Percentiles rank a stretch among this genome's conserved stretches.
These are phyloP conservation scores for Eilema griseolum DNA, from an alignment of 2,888 invertebrate species.

Conservation along the genomic window DNA sequence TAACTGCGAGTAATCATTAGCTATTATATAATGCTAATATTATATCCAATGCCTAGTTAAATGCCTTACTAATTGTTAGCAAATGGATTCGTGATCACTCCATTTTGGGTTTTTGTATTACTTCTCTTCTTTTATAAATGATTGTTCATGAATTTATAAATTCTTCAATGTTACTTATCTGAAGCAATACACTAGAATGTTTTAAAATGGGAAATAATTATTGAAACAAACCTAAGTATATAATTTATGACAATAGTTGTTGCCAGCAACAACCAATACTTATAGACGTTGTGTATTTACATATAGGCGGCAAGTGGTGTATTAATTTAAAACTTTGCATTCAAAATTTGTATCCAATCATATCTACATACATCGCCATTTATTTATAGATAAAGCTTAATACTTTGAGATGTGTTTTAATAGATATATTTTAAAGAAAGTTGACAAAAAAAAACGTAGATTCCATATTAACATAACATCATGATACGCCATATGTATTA, in stretches of 20 bases:
- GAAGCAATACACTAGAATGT: neutral
- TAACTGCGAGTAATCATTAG: neutral
- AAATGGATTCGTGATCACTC: neutral
- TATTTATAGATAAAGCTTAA: neutral
- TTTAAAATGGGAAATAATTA: neutral
- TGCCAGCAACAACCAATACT: neutral
- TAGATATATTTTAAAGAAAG: neutral
- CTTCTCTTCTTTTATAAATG: conserved; percentile 6
- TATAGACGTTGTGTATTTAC: conserved; percentile 9
- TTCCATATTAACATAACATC: neutral
- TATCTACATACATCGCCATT: neutral
- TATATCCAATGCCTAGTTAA: conserved; percentile 3
- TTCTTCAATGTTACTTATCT: neutral
- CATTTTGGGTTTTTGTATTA: neutral
- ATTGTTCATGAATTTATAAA: neutral
- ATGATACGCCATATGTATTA: neutral
- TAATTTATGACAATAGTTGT: neutral
- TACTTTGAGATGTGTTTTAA: neutral
- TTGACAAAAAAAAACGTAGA: conserved; percentile 3
- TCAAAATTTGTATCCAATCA: neutral
- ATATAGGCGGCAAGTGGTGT: conserved; percentile 12
- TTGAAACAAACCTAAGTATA: neutral
- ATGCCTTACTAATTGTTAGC: conserved; percentile 1
- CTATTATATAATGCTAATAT: neutral
- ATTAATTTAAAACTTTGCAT: conserved; percentile 13